phyloP scores from a whole-genome alignment of 2,797 vertebrate species.

The Arnoldichthys spilopterus region DNA sequence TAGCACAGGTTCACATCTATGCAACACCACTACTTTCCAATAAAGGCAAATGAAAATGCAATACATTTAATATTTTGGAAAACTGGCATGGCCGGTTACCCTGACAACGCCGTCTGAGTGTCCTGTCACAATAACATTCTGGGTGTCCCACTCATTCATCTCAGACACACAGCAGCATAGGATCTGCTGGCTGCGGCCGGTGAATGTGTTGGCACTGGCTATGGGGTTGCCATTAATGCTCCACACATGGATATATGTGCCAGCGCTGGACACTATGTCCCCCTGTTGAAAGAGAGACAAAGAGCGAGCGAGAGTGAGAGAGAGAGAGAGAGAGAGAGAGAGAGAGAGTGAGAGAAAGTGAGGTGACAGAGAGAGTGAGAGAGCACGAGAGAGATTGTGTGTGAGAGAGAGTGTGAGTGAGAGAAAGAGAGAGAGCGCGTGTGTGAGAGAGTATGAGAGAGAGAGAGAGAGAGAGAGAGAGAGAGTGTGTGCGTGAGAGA shows the following conservation, averaged over 20 bases:
- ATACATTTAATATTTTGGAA: background rate
- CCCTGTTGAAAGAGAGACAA: conserved; percentile 82
- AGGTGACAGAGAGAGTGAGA: no score
- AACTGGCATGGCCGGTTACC: conserved; percentile 67
- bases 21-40: background rate
- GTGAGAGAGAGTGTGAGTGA: no score
- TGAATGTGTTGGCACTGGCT: conserved; percentile 96
- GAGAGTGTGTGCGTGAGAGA: no score
- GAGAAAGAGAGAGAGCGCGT: no score
- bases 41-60: background rate
- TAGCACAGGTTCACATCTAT: background rate
- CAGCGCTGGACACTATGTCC: conserved; percentile 93
- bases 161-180: conserved; percentile 96
- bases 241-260: conserved; percentile 96
- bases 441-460: no score
- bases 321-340: no score
- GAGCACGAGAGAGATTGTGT: no score
- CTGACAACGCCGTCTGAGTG: conserved; percentile 96
- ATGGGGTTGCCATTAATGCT: conserved; percentile 97
- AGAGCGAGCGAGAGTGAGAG: no score
- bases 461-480: no score
- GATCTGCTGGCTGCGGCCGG: conserved; percentile 94
- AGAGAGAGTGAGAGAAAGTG: no score
- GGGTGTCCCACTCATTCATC: conserved; percentile 99
- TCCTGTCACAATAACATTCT: conserved; percentile 96